Conservation (phyloP, 2,113 vertebrate species). For the Chamaea fasciata region DNA sequence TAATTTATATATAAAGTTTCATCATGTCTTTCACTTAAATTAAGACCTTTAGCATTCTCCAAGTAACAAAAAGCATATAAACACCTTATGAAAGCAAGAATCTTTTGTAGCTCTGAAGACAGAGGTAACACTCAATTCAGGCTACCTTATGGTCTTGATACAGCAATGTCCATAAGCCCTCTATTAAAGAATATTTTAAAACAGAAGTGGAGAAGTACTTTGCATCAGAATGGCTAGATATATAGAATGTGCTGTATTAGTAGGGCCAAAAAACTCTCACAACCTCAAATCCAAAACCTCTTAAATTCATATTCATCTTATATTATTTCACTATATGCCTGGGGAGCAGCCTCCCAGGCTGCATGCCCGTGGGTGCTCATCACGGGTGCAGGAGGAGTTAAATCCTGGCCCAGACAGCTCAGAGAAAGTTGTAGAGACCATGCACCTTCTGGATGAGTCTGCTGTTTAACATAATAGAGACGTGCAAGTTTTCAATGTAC, state of each 20-base stretch:
- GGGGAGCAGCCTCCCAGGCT: not conserved
- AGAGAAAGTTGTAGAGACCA: not conserved
- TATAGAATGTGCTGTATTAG: not conserved
- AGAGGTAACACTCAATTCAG: not conserved
- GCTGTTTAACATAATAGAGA: not conserved
- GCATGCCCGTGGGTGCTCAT: accelerated
- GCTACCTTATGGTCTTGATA: not conserved
- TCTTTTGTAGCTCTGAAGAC: not conserved
- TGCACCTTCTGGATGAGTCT: not conserved
- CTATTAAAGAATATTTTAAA: not conserved
- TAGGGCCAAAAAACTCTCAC: not conserved
- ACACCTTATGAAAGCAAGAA: not conserved
- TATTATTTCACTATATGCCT: not conserved
- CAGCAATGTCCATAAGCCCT: not conserved
- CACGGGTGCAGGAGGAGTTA: accelerated
- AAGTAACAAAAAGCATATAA: not conserved
- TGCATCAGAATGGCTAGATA: not conserved
- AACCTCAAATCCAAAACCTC: not conserved
- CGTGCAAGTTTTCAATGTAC: not conserved
- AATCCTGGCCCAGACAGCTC: not conserved
- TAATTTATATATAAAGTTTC: not conserved
- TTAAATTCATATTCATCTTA: not conserved
- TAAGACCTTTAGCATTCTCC: not conserved
- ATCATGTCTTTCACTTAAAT: not conserved
- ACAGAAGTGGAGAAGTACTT: not conserved